Evolutionary conservation across 2,797 vertebrate species (phyloP).

Genomic region (Pygocentrus nattereri): DNA sequence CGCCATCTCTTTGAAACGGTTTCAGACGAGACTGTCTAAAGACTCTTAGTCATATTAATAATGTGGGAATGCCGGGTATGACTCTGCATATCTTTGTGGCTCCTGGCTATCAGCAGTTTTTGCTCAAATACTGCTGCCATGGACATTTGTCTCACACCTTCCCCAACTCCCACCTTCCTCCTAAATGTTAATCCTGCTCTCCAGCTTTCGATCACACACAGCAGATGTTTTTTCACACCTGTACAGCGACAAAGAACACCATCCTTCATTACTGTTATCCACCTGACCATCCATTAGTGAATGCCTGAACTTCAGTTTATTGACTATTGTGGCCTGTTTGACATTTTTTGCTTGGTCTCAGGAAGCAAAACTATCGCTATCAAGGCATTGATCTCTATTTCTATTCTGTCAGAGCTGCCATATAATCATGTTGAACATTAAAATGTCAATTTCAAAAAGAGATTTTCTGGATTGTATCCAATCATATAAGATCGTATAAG

Average conservation of each 20-base stretch:
- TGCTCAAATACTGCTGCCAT: slow-evolving; percentile 8
- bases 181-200: slow-evolving; percentile 11
- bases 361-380: not conserved
- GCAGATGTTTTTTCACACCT: not conserved
- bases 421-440: not conserved
- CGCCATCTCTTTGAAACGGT: slow-evolving; percentile 43
- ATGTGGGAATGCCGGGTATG: slow-evolving; percentile 35
- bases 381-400: not conserved
- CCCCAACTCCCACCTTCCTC: not conserved
- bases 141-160: not conserved
- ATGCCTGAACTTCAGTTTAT: not conserved
- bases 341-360: not conserved
- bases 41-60: slow-evolving; percentile 53
- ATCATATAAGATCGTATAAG: not conserved
- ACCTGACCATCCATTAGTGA: not conserved
- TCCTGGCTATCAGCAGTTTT: slow-evolving; percentile 38
- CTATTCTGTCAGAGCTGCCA: not conserved
- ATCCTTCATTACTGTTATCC: not conserved
- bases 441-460: too few relatives aligned
- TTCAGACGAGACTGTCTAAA: slow-evolving; percentile 46
- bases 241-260: not conserved
- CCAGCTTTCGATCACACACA: not conserved
- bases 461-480: not conserved
- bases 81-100: slow-evolving; percentile 49
- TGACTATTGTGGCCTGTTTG: not conserved